Base-by-base conservation (phyloP, 2,113 vertebrate species). In the Scomber colias region DNA sequence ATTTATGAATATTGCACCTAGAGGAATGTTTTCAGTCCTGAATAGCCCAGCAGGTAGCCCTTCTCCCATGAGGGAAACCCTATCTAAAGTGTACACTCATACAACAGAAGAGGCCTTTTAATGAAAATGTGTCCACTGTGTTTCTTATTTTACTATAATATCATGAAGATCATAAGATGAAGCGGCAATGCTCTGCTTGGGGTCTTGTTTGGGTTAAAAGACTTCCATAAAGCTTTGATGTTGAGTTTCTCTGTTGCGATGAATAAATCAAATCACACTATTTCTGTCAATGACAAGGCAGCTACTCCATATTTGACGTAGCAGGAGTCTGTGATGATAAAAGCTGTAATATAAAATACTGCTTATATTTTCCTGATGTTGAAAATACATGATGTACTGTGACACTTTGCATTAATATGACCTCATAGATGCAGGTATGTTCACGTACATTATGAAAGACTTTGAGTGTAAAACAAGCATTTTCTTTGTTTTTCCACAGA, bases 231-330 rank as follows among this genome's bases (percentile, higher is more conserved):
- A 84, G 81, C 62, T 87, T 84, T 87, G 71, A 85, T 82, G 77
- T 57, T 78, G 75, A 80, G 46, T 87, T 88, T 83, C 53, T 67
- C 62, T 88, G 84, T 85, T 80, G 12, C 49, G 71, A 73, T 87
- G 45, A 78, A 87, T 85, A 85, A 85, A 77, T 83, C 50, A 83
- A 73, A 68, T 77, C 72, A 71, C 55, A 71, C 55, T 27, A 35
- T 73, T 79, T 46, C 54, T 59, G 17, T 70, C 30, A 60, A 48
- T 54, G 71, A 79, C 4, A 15, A 63, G 31, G 24, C 30, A 7
- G 66, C 48, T 30, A 12, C 12, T 75, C 60, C 54, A 21, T 46
- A 77, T 59, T 7, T 59, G 60, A 69, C 51, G 17, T 40, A 74
- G 19, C 63, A 48, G 1, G 21, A 49, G 12, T 45, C 55, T 51